Evolutionary conservation across 35 echinoderm and acorn worm species (phyloP), one percentile per base, ranked within the genome.

Genomic region (Lytechinus pictus): DNA sequence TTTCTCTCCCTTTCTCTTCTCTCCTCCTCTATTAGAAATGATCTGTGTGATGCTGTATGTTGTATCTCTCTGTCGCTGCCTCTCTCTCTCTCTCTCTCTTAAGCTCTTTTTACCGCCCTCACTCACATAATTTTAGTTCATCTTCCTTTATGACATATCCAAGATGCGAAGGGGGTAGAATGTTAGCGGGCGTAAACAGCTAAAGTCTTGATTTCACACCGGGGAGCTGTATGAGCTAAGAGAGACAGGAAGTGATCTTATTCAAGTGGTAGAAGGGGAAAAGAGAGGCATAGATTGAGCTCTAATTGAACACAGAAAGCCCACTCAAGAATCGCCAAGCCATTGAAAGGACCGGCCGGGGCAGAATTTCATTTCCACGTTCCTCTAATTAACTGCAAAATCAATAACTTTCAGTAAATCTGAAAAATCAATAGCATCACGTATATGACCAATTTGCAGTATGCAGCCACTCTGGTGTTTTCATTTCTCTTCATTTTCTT

Each of bases 361-460:
- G 92, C 92, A 93, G 96, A 94, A 96, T 86, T 88, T 96, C 96
- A 94, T 96, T 95, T 96, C 94, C 94, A 96, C 92, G 92, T 95
- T 87, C 96, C 86, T 94, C 93, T 96, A 96, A 96, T 96, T 96
- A 96, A 94, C 96, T 94, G 93, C 27, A 95, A 96, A 96, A 96
- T 96, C 96, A 96, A 96, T 96, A 96, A 94, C 96, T 96, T 96
- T 94, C 96, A 87, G 92, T 88, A 96, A 96, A 96, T 96, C 96
- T 96, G 54, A 95, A 95, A 95, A 95, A 95, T 95, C 95, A 89
- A 95, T 95, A 95, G 86, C 94, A 94, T 94, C 94, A 93, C 92
- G 92, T 93, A 93, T 93, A 93, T 93, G 92, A 93, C 92, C 92
- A 93, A 93, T 93, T 93, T 93, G 92, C 92, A 93, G 92, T 24